Percentiles rank a stretch among this genome's conserved stretches.
Conservation (phyloP, 1,140 invertebrate species). For the Octopus bimaculoides region DNA sequence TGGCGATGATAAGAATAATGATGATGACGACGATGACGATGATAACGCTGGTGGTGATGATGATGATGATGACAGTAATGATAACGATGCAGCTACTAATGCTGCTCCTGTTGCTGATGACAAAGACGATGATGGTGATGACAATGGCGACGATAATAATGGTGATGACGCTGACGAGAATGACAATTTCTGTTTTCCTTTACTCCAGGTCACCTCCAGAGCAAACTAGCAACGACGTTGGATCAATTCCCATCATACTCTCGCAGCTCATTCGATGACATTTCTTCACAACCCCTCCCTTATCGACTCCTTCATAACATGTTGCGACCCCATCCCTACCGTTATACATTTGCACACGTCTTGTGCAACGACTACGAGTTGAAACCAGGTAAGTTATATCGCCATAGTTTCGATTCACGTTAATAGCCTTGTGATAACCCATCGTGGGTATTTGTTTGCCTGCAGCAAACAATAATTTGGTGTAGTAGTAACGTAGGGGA, state of each 20-base stretch:
- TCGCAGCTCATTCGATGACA: constrained; percentile 36
- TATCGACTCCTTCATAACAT: constrained; percentile 55
- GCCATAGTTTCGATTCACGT: neutral
- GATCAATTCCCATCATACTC: neutral
- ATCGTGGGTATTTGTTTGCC: neutral
- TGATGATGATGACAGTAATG: no score
- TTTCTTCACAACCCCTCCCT: constrained; percentile 52
- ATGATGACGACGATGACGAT: no score
- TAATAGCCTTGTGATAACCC: neutral
- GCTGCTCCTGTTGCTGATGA: no score
- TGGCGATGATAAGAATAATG: no score
- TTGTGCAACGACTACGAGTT: neutral
- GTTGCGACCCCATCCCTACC: constrained; percentile 49
- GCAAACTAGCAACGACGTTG: constrained; percentile 45
- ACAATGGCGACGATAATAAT: no score
- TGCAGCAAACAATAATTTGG: neutral
- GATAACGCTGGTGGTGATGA: no score
- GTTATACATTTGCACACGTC: constrained; percentile 52
- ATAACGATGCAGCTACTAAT: no score
- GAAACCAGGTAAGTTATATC: neutral
- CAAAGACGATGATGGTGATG: no score
- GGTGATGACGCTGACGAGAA: no score
- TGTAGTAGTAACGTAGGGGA: neutral
- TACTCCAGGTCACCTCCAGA: constrained; percentile 48
- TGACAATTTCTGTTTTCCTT: neutral